Percentiles rank a stretch among this genome's conserved stretches.
Conservation (phyloP, 2,888 invertebrate species). For the Kuschelorhynchus macadamiae region DNA sequence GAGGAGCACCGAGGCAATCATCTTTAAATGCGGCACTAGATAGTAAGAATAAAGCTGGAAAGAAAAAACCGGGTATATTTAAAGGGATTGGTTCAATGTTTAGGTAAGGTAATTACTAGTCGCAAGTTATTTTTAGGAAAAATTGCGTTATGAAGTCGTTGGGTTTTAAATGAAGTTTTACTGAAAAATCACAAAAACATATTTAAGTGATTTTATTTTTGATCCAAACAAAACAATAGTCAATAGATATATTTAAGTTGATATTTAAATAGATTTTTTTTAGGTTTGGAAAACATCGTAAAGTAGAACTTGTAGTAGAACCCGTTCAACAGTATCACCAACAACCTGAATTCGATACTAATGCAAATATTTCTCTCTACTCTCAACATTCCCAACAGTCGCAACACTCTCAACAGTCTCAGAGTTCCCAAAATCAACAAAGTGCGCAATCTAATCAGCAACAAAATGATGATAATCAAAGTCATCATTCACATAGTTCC, state of each 20-base stretch:
- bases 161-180: too few relatives aligned
- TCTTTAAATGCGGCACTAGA: slow-evolving; percentile 79
- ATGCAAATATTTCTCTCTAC: slow-evolving; percentile 51
- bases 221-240: background rate
- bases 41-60: slow-evolving; percentile 70
- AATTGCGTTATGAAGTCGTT: too few relatives aligned
- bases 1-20: slow-evolving; percentile 83
- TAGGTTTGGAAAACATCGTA: slow-evolving; percentile 79
- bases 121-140: background rate
- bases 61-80: slow-evolving; percentile 83
- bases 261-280: slow-evolving; percentile 1
- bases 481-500: slow-evolving; percentile 39
- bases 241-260: background rate
- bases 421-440: slow-evolving; percentile 58
- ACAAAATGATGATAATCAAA: slow-evolving; percentile 39
- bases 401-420: slow-evolving; percentile 49
- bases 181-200: slow-evolving; percentile 3
- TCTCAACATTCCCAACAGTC: slow-evolving; percentile 61
- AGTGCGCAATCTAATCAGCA: slow-evolving; percentile 37
- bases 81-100: slow-evolving; percentile 86
- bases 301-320: slow-evolving; percentile 67
- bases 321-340: slow-evolving; percentile 63
- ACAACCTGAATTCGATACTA: slow-evolving; percentile 63
- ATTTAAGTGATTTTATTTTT: background rate
- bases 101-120: slow-evolving; percentile 69